phyloP scores from a whole-genome alignment of 2,888 invertebrate genomes.

The Melanostoma mellinum region DNA sequence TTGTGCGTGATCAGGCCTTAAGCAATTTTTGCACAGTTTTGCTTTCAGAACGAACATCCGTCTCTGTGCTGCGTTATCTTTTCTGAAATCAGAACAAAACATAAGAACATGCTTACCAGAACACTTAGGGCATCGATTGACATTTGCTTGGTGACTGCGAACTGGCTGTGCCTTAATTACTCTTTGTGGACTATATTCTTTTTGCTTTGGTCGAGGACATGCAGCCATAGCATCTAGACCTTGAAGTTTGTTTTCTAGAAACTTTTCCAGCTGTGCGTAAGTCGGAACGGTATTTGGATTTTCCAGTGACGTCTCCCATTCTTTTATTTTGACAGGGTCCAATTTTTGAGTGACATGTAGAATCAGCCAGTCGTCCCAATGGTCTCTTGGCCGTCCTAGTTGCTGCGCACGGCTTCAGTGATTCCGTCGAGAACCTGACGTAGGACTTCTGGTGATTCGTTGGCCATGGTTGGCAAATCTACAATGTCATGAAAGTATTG shows the following conservation, averaged over 20 bases:
- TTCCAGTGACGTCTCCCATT: conserved; percentile 56
- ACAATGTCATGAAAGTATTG: too few relatives aligned
- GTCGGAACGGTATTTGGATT: conserved; percentile 35
- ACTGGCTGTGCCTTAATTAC: neutral
- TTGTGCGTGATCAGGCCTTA: neutral
- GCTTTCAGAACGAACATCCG: neutral
- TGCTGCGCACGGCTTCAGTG: too few relatives aligned
- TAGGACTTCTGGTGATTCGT: too few relatives aligned
- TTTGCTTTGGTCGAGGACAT: conserved; percentile 1
- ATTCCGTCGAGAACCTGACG: too few relatives aligned
- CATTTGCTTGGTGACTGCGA: neutral
- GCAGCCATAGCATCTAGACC: conserved; percentile 46
- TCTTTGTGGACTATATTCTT: neutral
- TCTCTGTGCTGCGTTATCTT: neutral
- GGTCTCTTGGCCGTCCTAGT: conserved; percentile 30
- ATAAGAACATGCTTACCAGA: neutral
- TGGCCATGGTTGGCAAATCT: too few relatives aligned
- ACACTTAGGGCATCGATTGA: conserved; percentile 2
- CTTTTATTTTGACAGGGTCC: conserved; percentile 40
- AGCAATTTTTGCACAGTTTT: conserved; percentile 6
- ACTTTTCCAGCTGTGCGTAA: conserved; percentile 28
- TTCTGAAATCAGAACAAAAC: neutral
- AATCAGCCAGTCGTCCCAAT: conserved; percentile 63
- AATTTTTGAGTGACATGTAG: conserved; percentile 56
- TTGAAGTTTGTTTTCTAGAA: conserved; percentile 46